A percentile compares a stretch with the other conserved stretches of the same genome.
phyloP scores from a whole-genome alignment of 2,888 invertebrate genomes.

The Drosophila paucipuncta region DNA sequence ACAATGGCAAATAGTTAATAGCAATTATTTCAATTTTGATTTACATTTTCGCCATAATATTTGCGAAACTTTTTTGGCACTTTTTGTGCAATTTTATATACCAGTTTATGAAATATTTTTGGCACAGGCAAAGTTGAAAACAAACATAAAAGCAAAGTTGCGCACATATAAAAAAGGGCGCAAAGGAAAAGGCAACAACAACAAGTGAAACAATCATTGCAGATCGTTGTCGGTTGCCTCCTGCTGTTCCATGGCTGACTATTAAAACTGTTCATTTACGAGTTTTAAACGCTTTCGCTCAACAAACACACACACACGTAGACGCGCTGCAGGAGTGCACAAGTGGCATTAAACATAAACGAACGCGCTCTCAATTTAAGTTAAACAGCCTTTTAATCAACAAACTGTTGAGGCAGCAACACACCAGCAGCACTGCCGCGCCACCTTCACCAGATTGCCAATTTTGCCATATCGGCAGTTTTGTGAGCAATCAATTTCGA shows the following conservation, averaged over 20 bases:
- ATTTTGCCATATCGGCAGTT: conserved; percentile 76
- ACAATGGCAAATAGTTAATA: conserved; percentile 53
- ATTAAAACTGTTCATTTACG: conserved; percentile 56
- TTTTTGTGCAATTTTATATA: conserved; percentile 32
- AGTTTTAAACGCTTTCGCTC: conserved; percentile 52
- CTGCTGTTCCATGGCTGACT: conserved; percentile 27
- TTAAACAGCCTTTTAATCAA: conserved; percentile 76
- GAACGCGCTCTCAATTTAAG: conserved; percentile 60
- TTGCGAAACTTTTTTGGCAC: conserved; percentile 37
- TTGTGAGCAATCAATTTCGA: conserved; percentile 80
- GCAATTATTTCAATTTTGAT: conserved; percentile 62
- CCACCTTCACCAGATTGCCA: conserved; percentile 59
- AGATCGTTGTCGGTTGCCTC: conserved; percentile 33
- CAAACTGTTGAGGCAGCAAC: conserved; percentile 74
- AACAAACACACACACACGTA: conserved; percentile 8
- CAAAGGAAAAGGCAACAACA: conserved; percentile 27
- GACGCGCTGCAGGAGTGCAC: conserved; percentile 11
- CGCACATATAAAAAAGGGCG: conserved; percentile 3
- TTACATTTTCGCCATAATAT: conserved; percentile 58
- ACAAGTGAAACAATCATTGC: conserved; percentile 39
- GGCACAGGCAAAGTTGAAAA: conserved; percentile 44
- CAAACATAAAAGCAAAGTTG: conserved; percentile 51
- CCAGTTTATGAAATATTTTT: conserved; percentile 51
- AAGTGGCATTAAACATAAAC: conserved; percentile 55
- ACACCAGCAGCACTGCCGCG: not conserved